phyloP scores from a whole-genome alignment of 2,888 invertebrate genomes.

The Lasius platythorax region DNA sequence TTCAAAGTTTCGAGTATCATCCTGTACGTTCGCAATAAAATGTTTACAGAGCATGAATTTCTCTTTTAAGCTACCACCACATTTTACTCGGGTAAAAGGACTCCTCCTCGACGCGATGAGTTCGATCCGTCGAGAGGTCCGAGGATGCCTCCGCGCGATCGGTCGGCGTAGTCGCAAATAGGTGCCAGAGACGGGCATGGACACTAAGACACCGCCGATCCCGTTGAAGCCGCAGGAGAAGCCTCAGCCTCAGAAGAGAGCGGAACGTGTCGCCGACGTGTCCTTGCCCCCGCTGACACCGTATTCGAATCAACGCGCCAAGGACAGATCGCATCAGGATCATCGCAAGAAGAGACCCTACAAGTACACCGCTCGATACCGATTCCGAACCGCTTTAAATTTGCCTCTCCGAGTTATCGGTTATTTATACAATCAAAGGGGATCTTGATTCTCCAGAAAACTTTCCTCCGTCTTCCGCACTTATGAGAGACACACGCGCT shows the following conservation, averaged over 20 bases:
- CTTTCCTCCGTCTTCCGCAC: background rate
- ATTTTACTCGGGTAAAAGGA: conserved; percentile 47
- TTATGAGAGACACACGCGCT: background rate
- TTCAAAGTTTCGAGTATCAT: background rate
- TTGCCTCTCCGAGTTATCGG: background rate
- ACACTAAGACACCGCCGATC: conserved; percentile 85
- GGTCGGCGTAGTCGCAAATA: conserved; percentile 71
- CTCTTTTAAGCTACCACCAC: conserved; percentile 59
- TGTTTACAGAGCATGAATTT: conserved; percentile 42
- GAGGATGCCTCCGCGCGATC: conserved; percentile 72
- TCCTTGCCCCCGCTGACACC: conserved; percentile 83
- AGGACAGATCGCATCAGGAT: conserved; percentile 73
- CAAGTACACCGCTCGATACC: conserved; percentile 73
- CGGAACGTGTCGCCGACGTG: conserved; percentile 78
- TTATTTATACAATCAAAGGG: background rate
- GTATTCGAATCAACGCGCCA: conserved; percentile 73
- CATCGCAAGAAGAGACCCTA: conserved; percentile 80
- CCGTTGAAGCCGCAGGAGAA: conserved; percentile 83
- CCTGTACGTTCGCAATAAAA: background rate
- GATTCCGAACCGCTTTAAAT: conserved; percentile 18
- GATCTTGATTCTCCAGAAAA: background rate
- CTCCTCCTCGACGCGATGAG: conserved; percentile 71
- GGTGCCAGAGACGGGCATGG: conserved; percentile 82
- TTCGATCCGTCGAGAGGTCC: conserved; percentile 70
- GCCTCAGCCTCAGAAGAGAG: conserved; percentile 73